A percentile compares a stretch with the other conserved stretches of the same genome.
Evolutionary conservation across 1,140 invertebrate species (phyloP).

Genomic region (Episyrphus balteatus): DNA sequence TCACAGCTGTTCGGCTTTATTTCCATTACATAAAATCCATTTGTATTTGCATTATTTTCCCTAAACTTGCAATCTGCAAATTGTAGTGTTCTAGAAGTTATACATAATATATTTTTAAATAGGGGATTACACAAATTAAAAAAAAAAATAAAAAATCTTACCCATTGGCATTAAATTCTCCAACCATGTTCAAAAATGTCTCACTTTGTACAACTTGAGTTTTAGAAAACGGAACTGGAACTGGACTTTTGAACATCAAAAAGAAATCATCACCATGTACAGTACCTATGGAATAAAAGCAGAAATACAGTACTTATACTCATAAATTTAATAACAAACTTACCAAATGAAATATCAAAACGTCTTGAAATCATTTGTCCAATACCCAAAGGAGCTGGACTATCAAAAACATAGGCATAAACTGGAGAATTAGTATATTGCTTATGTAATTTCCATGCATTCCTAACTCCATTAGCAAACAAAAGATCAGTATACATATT

Average conservation of each 20-base stretch:
- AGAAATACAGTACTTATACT: neutral
- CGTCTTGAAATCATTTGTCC: slow-evolving; percentile 7
- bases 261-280: slow-evolving; percentile 21
- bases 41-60: too few species aligned
- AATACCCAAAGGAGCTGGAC: slow-evolving; percentile 14
- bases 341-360: slow-evolving; percentile 15
- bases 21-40: too few species aligned
- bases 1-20: too few species aligned
- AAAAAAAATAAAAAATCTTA: too few species aligned
- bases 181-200: too few species aligned
- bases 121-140: too few species aligned
- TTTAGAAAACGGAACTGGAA: too few species aligned
- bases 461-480: slow-evolving; percentile 15
- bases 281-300: slow-evolving; percentile 11
- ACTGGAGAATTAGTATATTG: slow-evolving; percentile 7
- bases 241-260: slow-evolving; percentile 10
- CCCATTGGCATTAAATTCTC: too few species aligned
- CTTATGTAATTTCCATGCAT: slow-evolving; percentile 13
- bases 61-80: too few species aligned
- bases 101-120: too few species aligned
- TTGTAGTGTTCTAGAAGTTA: too few species aligned
- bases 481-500: slow-evolving; percentile 19
- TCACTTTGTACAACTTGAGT: too few species aligned
- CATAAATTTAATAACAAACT: neutral
- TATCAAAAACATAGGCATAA: slow-evolving; percentile 20